Conservation (phyloP, 1,140 invertebrate genomes). For the Drosophila littoralis region DNA sequence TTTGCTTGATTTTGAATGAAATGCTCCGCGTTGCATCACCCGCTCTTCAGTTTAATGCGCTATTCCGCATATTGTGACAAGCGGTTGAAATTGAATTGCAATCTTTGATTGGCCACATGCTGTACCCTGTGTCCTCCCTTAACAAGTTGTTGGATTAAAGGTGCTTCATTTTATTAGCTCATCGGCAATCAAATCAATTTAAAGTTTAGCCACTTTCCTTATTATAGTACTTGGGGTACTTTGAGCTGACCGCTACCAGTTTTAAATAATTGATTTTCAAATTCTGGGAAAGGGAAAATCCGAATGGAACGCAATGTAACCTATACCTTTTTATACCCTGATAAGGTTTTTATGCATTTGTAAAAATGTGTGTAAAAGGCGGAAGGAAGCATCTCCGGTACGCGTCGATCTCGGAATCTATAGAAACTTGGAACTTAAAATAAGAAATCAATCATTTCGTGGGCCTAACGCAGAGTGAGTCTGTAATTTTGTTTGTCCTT, state of each 20-base stretch:
- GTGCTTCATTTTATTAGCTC: conserved; percentile 21
- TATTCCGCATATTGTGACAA: conserved; percentile 67
- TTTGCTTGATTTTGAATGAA: conserved; percentile 78
- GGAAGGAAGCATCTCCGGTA: no score
- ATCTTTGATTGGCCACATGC: conserved; percentile 74
- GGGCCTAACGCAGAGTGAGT: no score
- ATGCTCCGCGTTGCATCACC: conserved; percentile 60
- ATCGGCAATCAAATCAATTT: conserved; percentile 22
- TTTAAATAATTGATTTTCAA: neutral
- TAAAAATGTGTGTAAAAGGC: no score
- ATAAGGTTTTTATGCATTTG: no score
- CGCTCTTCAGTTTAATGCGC: conserved; percentile 64
- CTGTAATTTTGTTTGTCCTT: no score
- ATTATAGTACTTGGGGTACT: neutral
- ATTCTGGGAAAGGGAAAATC: neutral
- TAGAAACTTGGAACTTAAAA: no score
- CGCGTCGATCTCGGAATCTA: no score
- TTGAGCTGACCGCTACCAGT: neutral
- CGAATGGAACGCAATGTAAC: neutral
- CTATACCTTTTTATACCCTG: no score
- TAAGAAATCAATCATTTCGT: no score
- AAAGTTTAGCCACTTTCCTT: conserved; percentile 1
- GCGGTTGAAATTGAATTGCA: conserved; percentile 71
- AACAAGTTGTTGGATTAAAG: conserved; percentile 26
- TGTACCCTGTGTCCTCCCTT: neutral